These are phyloP conservation scores for Seriola dumerili DNA, from an alignment of 2,113 vertebrate species.

Conservation along the genomic window DNA sequence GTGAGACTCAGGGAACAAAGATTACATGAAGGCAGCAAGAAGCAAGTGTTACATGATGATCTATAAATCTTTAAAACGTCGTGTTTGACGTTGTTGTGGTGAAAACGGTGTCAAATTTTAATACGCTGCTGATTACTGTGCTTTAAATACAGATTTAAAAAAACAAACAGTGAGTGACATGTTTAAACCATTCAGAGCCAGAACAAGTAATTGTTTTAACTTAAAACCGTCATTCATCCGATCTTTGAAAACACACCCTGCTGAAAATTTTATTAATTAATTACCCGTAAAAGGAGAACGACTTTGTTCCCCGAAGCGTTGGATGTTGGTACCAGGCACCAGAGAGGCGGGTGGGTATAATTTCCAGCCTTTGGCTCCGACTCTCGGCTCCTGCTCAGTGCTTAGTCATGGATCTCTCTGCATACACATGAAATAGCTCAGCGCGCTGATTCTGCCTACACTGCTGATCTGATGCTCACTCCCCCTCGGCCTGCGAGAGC, in stretches of 20 bases:
- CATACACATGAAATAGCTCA: slow-evolving; percentile 57
- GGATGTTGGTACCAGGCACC: slow-evolving; percentile 5
- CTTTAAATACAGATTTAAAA: neutral
- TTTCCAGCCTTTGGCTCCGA: slow-evolving; percentile 40
- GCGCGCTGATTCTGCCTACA: slow-evolving; percentile 45
- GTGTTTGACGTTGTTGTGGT: neutral
- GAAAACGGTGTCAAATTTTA: neutral
- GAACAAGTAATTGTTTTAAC: neutral
- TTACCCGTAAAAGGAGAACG: neutral
- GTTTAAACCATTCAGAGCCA: neutral
- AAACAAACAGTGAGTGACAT: neutral
- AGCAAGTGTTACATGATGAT: neutral
- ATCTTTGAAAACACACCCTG: slow-evolving; percentile 4
- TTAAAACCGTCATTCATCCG: neutral
- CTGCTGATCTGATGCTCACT: slow-evolving; percentile 37
- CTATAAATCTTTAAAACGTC: slow-evolving; percentile 13
- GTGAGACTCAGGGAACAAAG: neutral
- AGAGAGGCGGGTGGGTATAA: slow-evolving; percentile 9
- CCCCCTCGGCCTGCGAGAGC: slow-evolving; percentile 25
- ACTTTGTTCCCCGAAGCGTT: neutral
- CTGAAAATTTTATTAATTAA: neutral
- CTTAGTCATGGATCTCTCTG: slow-evolving; percentile 68
- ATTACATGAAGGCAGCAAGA: neutral
- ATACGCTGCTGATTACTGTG: neutral
- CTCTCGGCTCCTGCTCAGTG: slow-evolving; percentile 53